These are phyloP conservation scores for Moxostoma hubbsi DNA, from an alignment of 2,797 vertebrate species.

Conservation along the genomic window DNA sequence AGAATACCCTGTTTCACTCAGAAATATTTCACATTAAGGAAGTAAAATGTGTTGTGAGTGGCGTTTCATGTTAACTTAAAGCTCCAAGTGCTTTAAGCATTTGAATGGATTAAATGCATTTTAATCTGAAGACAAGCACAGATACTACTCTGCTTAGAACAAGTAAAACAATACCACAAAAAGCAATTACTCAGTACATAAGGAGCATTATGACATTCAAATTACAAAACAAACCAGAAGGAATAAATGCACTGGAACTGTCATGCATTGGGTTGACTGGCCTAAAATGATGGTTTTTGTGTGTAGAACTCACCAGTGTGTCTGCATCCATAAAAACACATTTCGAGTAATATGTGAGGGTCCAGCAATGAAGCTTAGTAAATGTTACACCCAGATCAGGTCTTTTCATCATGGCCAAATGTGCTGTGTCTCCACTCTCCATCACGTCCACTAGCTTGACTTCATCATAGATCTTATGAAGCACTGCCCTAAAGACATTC, in stretches of 20 bases:
- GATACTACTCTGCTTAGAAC: too few relatives aligned
- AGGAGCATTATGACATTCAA: background rate
- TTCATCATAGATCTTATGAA: slow-evolving; percentile 88
- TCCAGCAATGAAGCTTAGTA: slow-evolving; percentile 98
- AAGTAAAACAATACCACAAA: too few relatives aligned
- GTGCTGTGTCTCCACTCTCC: slow-evolving; percentile 91
- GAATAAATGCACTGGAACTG: background rate
- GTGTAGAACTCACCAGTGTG: slow-evolving; percentile 84
- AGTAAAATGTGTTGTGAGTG: too few relatives aligned
- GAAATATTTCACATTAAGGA: too few relatives aligned
- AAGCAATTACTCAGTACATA: too few relatives aligned
- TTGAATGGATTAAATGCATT: too few relatives aligned
- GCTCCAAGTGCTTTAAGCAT: too few relatives aligned
- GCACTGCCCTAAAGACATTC: slow-evolving; percentile 76
- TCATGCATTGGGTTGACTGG: background rate
- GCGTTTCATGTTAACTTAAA: too few relatives aligned
- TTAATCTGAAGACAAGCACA: too few relatives aligned
- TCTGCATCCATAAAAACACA: slow-evolving; percentile 99
- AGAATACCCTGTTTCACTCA: too few relatives aligned
- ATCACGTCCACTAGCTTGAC: slow-evolving; percentile 88
- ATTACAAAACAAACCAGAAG: background rate
- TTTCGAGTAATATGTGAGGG: slow-evolving; percentile 88
- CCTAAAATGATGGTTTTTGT: background rate
- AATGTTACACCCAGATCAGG: slow-evolving; percentile 92
- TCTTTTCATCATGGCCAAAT: slow-evolving; percentile 92